Evolutionary conservation across 2,888 invertebrate genomes (phyloP).

Genomic region (Limnephilus rhombicus): DNA sequence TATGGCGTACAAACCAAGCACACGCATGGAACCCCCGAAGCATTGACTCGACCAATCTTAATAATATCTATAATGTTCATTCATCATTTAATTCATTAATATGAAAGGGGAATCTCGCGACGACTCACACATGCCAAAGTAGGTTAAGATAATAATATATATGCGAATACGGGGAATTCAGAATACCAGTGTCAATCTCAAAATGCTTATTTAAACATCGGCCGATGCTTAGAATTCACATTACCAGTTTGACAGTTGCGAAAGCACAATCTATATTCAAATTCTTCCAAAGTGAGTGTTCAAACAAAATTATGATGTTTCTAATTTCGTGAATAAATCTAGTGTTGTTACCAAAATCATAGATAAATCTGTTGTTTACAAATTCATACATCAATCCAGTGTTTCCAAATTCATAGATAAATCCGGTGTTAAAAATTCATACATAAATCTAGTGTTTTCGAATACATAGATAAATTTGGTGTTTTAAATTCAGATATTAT

Average conservation of each 20-base stretch:
- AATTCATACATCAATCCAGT: background rate
- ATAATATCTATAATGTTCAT: background rate
- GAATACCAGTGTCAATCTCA: background rate
- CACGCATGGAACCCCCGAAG: background rate
- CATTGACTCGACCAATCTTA: background rate
- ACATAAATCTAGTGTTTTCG: background rate
- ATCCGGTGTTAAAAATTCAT: no score
- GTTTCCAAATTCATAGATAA: background rate
- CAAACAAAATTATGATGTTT: background rate
- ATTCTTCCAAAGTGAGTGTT: background rate
- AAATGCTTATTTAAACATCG: background rate
- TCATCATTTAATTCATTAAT: background rate
- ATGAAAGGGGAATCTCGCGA: background rate
- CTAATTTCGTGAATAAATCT: background rate
- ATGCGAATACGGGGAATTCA: constrained; percentile 1
- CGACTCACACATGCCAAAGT: background rate
- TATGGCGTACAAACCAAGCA: background rate
- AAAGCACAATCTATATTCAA: background rate
- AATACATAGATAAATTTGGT: background rate
- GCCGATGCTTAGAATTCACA: background rate
- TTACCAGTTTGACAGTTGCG: background rate
- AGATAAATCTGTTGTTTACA: no score
- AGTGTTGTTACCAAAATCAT: no score
- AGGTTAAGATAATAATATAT: background rate
- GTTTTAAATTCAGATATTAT: background rate